Evolutionary conservation across 2,113 vertebrate genomes (phyloP).

Genomic region (Podarcis muralis): DNA sequence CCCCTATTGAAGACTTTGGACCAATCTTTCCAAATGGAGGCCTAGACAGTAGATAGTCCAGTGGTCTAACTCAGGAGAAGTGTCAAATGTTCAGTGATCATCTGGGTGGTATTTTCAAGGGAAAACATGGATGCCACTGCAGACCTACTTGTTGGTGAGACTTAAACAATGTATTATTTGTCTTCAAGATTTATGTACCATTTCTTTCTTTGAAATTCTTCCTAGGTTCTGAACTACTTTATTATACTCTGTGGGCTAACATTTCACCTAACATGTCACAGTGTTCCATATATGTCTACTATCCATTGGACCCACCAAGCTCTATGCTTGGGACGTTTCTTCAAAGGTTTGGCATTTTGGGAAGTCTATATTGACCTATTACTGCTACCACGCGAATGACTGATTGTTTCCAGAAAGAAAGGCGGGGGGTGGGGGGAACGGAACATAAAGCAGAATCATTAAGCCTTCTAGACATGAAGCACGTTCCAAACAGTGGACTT

Average conservation of each 20-base stretch:
- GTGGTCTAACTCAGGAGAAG: not conserved
- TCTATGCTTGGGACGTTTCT: constrained; percentile 45
- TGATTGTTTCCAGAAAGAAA: constrained; percentile 73
- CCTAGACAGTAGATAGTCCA: not conserved
- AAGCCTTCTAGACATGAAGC: constrained; percentile 52
- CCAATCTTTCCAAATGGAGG: not conserved
- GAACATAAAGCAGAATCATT: constrained; percentile 60
- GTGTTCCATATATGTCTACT: not conserved
- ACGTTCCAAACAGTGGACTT: constrained; percentile 61
- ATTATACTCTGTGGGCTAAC: not conserved
- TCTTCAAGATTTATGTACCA: not conserved
- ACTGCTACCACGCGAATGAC: constrained; percentile 63
- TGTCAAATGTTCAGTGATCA: not conserved
- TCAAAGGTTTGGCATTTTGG: constrained; percentile 50
- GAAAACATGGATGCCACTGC: not conserved
- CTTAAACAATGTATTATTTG: not conserved
- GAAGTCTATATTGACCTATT: constrained; percentile 58
- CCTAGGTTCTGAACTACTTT: not conserved
- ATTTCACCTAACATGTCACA: not conserved
- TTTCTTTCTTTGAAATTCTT: not conserved
- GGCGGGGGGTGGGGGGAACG: not conserved
- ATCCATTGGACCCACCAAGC: not conserved
- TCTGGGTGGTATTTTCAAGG: not conserved
- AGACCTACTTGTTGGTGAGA: not conserved
- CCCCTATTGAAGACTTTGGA: not conserved